Percentiles rank a stretch among this genome's conserved stretches.
Conservation (phyloP, 2,888 invertebrate genomes). For the Copidosoma aretas region DNA sequence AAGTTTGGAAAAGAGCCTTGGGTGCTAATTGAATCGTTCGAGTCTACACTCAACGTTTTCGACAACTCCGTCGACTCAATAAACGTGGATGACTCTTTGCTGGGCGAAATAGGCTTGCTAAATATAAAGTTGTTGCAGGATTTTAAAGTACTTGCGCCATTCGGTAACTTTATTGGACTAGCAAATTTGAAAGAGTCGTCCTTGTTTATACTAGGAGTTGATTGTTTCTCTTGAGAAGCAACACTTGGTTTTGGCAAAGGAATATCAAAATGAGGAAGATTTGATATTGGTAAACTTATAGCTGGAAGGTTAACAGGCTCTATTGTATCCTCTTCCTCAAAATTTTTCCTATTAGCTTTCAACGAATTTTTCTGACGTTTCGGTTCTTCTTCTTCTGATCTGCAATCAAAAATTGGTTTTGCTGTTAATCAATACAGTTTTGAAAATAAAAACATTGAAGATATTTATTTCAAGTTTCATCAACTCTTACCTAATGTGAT, state of each 20-base stretch:
- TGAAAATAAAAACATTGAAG: not conserved
- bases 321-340: slow-evolving; percentile 60
- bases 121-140: slow-evolving; percentile 67
- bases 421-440: not conserved
- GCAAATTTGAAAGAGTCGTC: slow-evolving; percentile 55
- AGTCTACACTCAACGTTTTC: slow-evolving; percentile 42
- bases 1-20: slow-evolving; percentile 52
- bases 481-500: slow-evolving; percentile 47
- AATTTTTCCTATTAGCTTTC: slow-evolving; percentile 57
- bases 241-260: slow-evolving; percentile 53
- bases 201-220: slow-evolving; percentile 18
- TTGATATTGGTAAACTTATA: slow-evolving; percentile 66
- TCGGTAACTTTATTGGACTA: slow-evolving; percentile 64
- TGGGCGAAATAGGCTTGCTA: slow-evolving; percentile 64
- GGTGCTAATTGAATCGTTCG: slow-evolving; percentile 29
- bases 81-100: slow-evolving; percentile 41
- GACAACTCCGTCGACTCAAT: slow-evolving; percentile 42
- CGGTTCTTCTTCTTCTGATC: slow-evolving; percentile 56
- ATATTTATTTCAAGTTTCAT: slow-evolving; percentile 40
- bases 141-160: slow-evolving; percentile 60
- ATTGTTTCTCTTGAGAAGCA: slow-evolving; percentile 31
- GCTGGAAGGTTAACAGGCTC: slow-evolving; percentile 65
- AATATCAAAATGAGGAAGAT: slow-evolving; percentile 68
- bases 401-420: slow-evolving; percentile 32
- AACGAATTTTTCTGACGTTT: slow-evolving; percentile 45